phyloP scores from a whole-genome alignment of 2,888 invertebrate species.

The Meteorus cinctellus region DNA sequence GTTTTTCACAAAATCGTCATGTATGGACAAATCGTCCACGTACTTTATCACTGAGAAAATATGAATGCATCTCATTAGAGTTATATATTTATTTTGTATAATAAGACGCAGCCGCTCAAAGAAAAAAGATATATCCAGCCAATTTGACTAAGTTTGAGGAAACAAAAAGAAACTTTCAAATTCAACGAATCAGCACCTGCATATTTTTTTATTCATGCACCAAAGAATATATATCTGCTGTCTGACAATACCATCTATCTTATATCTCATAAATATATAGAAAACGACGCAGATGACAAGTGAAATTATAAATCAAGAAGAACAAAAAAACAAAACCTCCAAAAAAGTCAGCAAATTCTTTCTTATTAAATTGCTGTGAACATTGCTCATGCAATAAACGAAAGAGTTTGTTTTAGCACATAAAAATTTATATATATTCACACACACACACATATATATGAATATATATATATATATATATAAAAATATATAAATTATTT shows the following conservation, averaged over 20 bases:
- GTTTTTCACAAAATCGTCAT: neutral
- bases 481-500: constrained; percentile 39
- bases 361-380: neutral
- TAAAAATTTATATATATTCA: neutral
- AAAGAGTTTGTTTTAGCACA: neutral
- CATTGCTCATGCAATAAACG: neutral
- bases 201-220: constrained; percentile 49
- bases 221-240: constrained; percentile 54
- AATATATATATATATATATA: constrained; percentile 20
- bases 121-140: constrained; percentile 22
- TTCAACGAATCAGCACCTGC: constrained; percentile 43
- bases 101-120: constrained; percentile 36
- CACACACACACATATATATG: constrained; percentile 23
- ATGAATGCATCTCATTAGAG: constrained; percentile 20
- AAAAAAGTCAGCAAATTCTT: constrained; percentile 26
- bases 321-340: neutral
- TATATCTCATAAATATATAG: constrained; percentile 16
- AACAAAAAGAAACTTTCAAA: constrained; percentile 35
- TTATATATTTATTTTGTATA: constrained; percentile 19
- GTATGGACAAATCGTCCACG: constrained; percentile 1
- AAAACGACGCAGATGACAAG: constrained; percentile 44
- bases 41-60: constrained; percentile 26
- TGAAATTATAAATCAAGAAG: constrained; percentile 33
- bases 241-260: constrained; percentile 50
- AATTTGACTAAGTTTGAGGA: constrained; percentile 26